A percentile compares a stretch with the other conserved stretches of the same genome.
Evolutionary conservation across 2,113 vertebrate species (phyloP).

Genomic region (Saguinus midas): DNA sequence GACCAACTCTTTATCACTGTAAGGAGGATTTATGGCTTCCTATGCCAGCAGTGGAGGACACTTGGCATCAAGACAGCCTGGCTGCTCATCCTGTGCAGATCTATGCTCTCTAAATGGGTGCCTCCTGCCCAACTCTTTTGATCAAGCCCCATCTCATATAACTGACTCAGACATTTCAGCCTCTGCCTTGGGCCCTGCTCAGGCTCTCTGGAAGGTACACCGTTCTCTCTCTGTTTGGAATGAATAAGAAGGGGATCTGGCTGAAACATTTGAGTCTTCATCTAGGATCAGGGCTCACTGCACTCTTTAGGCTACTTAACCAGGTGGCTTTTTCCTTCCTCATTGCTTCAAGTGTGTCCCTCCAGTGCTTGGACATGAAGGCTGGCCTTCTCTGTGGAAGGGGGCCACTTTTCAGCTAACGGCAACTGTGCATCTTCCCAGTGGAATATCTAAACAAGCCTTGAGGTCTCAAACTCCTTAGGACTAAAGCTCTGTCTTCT

Average conservation of each 20-base stretch:
- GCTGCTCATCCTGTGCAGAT: background rate
- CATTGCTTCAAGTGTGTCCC: background rate
- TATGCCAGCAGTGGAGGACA: background rate
- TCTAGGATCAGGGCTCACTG: background rate
- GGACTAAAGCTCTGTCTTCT: background rate
- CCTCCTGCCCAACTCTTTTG: background rate
- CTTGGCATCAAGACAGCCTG: background rate
- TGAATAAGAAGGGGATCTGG: background rate
- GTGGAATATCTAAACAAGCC: background rate
- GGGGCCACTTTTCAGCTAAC: background rate
- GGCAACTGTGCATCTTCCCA: background rate
- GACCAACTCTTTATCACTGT: background rate
- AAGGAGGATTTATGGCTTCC: background rate
- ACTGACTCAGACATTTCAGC: background rate
- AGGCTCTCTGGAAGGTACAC: background rate
- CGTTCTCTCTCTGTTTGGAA: background rate
- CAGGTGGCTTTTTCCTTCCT: background rate
- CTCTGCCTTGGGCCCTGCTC: background rate
- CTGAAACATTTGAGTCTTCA: background rate
- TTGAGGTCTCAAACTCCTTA: background rate
- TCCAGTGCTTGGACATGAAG: background rate
- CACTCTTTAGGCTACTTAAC: background rate
- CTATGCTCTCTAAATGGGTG: background rate
- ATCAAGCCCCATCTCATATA: background rate
- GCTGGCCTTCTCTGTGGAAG: background rate